phyloP scores from a whole-genome alignment of 2,113 vertebrate genomes.

The Cyprinodon variegatus region DNA sequence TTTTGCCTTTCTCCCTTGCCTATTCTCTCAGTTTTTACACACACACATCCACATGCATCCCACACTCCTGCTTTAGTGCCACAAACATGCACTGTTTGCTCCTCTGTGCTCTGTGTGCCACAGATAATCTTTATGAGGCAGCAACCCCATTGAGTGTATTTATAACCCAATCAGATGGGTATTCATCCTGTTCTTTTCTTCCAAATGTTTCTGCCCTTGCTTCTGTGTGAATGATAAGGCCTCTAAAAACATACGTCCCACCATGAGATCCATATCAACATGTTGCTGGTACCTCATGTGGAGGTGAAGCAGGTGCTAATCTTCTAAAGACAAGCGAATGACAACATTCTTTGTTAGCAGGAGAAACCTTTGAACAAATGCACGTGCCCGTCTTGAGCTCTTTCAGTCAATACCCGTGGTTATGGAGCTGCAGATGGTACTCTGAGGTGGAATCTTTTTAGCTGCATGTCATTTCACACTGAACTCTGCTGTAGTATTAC shows the following conservation, averaged over 20 bases:
- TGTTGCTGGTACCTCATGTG: background rate
- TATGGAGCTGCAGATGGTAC: slow-evolving; percentile 28
- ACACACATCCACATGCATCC: slow-evolving; percentile 9
- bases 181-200: slow-evolving; percentile 63
- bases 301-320: slow-evolving; percentile 38
- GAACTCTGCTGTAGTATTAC: slow-evolving; percentile 16
- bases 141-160: slow-evolving; percentile 67
- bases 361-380: background rate
- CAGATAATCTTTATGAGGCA: slow-evolving; percentile 67
- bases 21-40: slow-evolving; percentile 21
- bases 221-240: slow-evolving; percentile 24
- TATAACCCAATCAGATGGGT: slow-evolving; percentile 69
- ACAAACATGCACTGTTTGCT: slow-evolving; percentile 55
- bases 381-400: background rate
- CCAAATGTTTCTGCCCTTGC: slow-evolving; percentile 41
- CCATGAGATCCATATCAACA: slow-evolving; percentile 15
- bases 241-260: slow-evolving; percentile 32
- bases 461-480: slow-evolving; percentile 28
- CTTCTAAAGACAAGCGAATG: slow-evolving; percentile 5
- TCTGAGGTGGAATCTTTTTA: slow-evolving; percentile 43
- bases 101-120: slow-evolving; percentile 46
- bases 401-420: slow-evolving; percentile 24
- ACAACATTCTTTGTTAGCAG: slow-evolving; percentile 1
- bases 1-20: slow-evolving; percentile 31
- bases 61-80: background rate